A percentile compares a stretch with the other conserved stretches of the same genome.
These are phyloP conservation scores for Heliocidaris erythrogramma DNA, from an alignment of 35 echinoderm and acorn worm genomes.

Conservation along the genomic window DNA sequence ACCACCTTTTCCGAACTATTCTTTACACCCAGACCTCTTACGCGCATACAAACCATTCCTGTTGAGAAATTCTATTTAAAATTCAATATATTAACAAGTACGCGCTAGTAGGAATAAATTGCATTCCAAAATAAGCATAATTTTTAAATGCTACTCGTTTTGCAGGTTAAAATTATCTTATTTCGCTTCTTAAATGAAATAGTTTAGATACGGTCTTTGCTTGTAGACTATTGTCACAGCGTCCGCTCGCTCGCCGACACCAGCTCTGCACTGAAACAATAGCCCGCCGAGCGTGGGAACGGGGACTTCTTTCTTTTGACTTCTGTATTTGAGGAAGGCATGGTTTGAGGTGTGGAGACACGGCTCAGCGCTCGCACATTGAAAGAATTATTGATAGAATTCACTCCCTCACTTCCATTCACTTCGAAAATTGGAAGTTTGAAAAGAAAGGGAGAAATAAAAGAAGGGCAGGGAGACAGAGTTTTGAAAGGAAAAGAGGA, in stretches of 20 bases:
- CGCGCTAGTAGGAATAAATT: too few relatives aligned
- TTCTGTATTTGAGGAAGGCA: not conserved
- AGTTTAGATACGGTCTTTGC: not conserved
- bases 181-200: not conserved
- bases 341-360: not conserved
- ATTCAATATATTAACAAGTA: too few relatives aligned
- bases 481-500: not conserved
- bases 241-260: not conserved
- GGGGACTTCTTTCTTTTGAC: constrained; percentile 2
- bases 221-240: not conserved
- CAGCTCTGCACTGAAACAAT: not conserved
- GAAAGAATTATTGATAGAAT: constrained; percentile 4
- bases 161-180: not conserved
- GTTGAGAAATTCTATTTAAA: not conserved
- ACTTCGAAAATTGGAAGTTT: not conserved
- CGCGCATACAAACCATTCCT: not conserved
- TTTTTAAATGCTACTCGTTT: not conserved
- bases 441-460: not conserved
- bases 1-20: not conserved
- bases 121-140: not conserved
- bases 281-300: constrained; percentile 7
- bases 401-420: not conserved
- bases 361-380: not conserved
- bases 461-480: not conserved
- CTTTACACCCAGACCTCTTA: not conserved